Conservation (phyloP, 2,797 vertebrate species). For the Podarcis siculus region DNA sequence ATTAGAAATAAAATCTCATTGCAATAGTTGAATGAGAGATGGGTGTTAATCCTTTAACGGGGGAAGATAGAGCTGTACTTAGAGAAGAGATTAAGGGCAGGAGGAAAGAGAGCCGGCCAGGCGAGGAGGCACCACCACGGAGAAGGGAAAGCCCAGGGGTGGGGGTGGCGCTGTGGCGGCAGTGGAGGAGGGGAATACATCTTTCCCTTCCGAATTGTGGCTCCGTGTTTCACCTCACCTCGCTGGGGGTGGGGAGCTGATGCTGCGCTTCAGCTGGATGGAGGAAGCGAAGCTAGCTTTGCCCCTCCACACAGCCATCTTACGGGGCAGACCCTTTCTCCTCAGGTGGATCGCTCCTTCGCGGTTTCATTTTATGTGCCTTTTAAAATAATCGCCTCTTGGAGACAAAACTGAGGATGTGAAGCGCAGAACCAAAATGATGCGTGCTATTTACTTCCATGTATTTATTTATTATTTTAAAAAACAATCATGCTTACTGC, state of each 20-base stretch:
- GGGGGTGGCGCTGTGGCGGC: no score
- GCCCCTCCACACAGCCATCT: no score
- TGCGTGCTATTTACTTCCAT: no score
- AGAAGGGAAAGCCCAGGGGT: neutral
- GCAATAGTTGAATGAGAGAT: constrained; percentile 78
- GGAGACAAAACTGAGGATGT: neutral
- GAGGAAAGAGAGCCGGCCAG: constrained; percentile 42
- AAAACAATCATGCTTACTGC: no score
- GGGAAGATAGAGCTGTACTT: constrained; percentile 69
- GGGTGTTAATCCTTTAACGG: constrained; percentile 76
- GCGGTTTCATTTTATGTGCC: neutral
- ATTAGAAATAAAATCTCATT: constrained; percentile 86
- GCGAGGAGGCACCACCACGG: neutral
- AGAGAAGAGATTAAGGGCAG: constrained; percentile 64
- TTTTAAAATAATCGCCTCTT: neutral
- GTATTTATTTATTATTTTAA: no score
- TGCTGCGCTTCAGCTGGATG: neutral
- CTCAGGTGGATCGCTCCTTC: neutral
- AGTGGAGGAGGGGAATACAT: neutral
- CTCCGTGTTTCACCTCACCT: neutral
- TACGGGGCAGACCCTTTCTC: neutral
- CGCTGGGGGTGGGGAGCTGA: no score
- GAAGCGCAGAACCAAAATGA: neutral
- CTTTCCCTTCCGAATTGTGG: neutral
- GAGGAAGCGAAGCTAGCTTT: no score